Conservation (phyloP, 2,888 invertebrate species). For the Sericinus montela region DNA sequence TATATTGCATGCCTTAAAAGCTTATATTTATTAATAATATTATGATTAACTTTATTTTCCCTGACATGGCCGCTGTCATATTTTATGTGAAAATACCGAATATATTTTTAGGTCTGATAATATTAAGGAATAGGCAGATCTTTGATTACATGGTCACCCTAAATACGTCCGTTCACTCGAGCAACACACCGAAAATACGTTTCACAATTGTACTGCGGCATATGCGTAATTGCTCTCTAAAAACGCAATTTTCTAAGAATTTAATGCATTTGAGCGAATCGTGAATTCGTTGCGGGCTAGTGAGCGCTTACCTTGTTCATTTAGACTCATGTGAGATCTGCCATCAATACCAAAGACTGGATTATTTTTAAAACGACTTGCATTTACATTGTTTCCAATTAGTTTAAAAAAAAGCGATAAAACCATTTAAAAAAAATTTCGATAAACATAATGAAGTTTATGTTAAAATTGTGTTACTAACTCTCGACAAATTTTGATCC, state of each 20-base stretch:
- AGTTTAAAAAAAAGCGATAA: not conserved
- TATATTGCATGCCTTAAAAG: not conserved
- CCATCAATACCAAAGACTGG: constrained; percentile 45
- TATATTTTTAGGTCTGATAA: constrained; percentile 15
- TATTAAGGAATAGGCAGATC: constrained; percentile 16
- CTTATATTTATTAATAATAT: not conserved
- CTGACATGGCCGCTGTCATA: not conserved
- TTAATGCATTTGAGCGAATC: too few relatives aligned
- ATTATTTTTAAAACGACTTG: constrained; percentile 24
- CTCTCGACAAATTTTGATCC: too few relatives aligned
- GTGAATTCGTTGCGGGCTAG: too few relatives aligned
- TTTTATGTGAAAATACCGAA: constrained; percentile 1
- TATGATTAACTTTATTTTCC: not conserved
- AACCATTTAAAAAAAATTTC: not conserved
- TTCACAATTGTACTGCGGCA: not conserved
- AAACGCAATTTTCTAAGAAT: too few relatives aligned
- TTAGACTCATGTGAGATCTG: not conserved
- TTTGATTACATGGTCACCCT: not conserved
- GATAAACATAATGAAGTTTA: too few relatives aligned
- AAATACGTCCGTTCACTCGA: too few relatives aligned
- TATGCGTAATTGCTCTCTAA: not conserved
- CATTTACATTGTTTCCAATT: constrained; percentile 19
- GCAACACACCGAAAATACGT: too few relatives aligned
- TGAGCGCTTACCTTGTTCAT: too few relatives aligned
- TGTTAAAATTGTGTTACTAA: too few relatives aligned